Percentiles rank a stretch among this genome's conserved stretches.
Conservation (phyloP, 2,797 vertebrate genomes). For the Xyrichtys novacula region DNA sequence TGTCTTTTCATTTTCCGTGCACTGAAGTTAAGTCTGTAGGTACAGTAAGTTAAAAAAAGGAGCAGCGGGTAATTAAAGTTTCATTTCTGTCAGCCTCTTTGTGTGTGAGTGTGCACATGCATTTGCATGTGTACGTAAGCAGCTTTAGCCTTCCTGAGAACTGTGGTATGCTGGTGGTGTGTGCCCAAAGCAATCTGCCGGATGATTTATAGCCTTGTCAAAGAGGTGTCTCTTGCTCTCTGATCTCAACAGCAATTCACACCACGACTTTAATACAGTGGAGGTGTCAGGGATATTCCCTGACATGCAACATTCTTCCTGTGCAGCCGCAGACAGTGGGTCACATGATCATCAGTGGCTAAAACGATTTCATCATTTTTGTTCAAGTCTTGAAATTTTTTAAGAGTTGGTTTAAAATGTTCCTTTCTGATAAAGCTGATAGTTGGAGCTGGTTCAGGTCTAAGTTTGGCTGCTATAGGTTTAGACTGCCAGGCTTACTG, state of each 20-base stretch:
- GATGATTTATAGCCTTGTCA: slow-evolving; percentile 71
- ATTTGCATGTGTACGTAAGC: slow-evolving; percentile 30
- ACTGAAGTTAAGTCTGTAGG: slow-evolving; percentile 9
- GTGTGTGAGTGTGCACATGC: slow-evolving; percentile 22
- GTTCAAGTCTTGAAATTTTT: no score
- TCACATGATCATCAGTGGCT: no score
- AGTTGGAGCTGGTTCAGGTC: no score
- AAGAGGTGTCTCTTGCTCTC: slow-evolving; percentile 36
- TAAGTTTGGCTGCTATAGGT: no score
- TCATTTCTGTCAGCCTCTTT: background rate
- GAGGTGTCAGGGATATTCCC: background rate
- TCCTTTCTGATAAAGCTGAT: no score
- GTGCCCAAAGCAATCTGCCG: slow-evolving; percentile 52
- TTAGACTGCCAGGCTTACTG: no score
- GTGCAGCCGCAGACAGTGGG: no score
- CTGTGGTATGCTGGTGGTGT: slow-evolving; percentile 71
- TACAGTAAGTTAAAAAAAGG: no score
- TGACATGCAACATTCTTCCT: no score
- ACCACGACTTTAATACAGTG: slow-evolving; percentile 32
- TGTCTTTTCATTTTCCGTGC: no score
- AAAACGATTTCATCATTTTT: no score
- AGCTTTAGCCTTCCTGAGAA: slow-evolving; percentile 36
- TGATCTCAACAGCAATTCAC: slow-evolving; percentile 46
- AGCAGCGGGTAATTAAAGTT: background rate
- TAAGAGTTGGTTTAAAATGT: no score